Evolutionary conservation across 2,888 invertebrate genomes (phyloP).

Genomic region (Sinopyrophorus schimmeli): DNA sequence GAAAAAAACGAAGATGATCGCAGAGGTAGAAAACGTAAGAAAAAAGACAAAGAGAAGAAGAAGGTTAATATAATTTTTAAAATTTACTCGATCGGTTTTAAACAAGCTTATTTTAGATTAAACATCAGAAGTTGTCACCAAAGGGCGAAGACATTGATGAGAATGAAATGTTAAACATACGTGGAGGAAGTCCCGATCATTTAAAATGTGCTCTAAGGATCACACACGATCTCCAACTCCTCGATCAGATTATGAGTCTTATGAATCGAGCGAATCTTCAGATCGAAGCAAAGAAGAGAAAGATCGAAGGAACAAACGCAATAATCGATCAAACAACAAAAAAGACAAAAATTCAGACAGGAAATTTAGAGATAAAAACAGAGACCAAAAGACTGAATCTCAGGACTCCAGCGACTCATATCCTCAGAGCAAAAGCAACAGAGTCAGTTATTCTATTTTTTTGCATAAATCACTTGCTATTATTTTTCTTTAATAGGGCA

Average conservation of each 20-base stretch:
- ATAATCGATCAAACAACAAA: slow-evolving; percentile 29
- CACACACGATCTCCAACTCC: slow-evolving; percentile 40
- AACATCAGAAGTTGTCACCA: slow-evolving; percentile 58
- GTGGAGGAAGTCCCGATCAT: slow-evolving; percentile 71
- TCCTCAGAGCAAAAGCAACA: slow-evolving; percentile 87
- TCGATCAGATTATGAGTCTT: slow-evolving; percentile 57
- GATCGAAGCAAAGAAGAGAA: slow-evolving; percentile 36
- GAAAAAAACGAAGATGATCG: slow-evolving; percentile 58
- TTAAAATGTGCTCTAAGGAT: neutral
- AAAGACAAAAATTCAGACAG: slow-evolving; percentile 30
- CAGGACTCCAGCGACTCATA: slow-evolving; percentile 70
- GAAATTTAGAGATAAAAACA: slow-evolving; percentile 34
- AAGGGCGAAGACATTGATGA: slow-evolving; percentile 65
- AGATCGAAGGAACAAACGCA: slow-evolving; percentile 18
- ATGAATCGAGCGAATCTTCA: slow-evolving; percentile 61
- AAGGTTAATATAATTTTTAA: slow-evolving; percentile 48
- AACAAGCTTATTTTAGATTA: slow-evolving; percentile 43
- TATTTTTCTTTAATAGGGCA: slow-evolving; percentile 58
- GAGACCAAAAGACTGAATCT: slow-evolving; percentile 49
- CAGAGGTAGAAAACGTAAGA: slow-evolving; percentile 63
- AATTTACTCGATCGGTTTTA: too few species aligned
- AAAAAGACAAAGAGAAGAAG: slow-evolving; percentile 57
- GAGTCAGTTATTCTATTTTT: slow-evolving; percentile 51
- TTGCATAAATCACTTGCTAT: neutral
- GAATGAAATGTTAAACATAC: slow-evolving; percentile 77